Evolutionary conservation across 2,113 vertebrate genomes (phyloP), one percentile per base, ranked within the genome.

Genomic region (western clawed frog (Xenopus tropicalis)): DNA sequence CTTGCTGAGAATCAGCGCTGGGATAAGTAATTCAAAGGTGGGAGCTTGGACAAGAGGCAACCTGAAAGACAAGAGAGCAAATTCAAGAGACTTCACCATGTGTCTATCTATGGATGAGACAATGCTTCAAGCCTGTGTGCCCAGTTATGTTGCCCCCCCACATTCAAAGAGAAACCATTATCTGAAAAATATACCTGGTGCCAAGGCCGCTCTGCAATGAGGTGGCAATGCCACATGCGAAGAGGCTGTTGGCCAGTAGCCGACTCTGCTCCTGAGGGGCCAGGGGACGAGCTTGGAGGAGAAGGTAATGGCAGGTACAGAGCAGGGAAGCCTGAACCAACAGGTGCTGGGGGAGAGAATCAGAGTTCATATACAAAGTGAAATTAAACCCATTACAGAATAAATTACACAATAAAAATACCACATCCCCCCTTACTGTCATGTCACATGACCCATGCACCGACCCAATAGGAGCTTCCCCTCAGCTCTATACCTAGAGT

Each of bases 1-100:
- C 61, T 82, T 90, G 74, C 79, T 88, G 77, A 94, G 80, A 74
- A 91, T 81, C 72, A 91, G 67, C 57, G 90, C 91, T 63, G 93
- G 91, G 62, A 92, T 80, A 71, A 95, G 83, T 78, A 91, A 91
- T 77, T 94, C 92, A 0, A 95, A 86, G 16, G 92, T 92, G 7
- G 91, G 92, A 68, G 90, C 89, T 70, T 94, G 93, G 70, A 94
- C 75, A 77, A 95, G 81, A 0, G 93, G 93, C 66, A 95, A 71
- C 81, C 93, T 95, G 80, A 64, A 75, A 70, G 82, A 54, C 54
- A 52, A 52, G 14, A 13, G 43, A 54, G 16, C 19, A 54, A 54
- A 54, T 54, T 37, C 10, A 37, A 9, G 29, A 54, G 19, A 17
- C 19, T 54, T 1, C 10, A n/a, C 9, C 16, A 54, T 17, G 9